Evolutionary conservation across 1,140 invertebrate species (phyloP).

Genomic region (Streblospio benedicti): DNA sequence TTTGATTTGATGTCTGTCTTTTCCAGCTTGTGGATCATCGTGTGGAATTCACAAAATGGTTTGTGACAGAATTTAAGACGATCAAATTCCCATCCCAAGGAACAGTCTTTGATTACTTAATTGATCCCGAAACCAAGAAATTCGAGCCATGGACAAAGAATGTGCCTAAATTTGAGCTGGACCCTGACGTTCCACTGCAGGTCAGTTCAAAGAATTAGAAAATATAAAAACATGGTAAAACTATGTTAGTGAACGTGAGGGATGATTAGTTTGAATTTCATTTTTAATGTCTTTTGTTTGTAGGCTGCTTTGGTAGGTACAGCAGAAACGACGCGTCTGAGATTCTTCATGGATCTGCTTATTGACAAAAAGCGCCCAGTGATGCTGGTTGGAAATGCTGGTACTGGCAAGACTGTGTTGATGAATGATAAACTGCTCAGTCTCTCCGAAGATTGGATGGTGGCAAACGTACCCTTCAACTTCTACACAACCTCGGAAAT

Average conservation of each 20-base stretch:
- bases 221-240: too few species aligned
- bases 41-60: slow-evolving; percentile 94
- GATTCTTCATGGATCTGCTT: slow-evolving; percentile 80
- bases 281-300: neutral
- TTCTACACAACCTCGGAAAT: slow-evolving; percentile 95
- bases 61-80: slow-evolving; percentile 89
- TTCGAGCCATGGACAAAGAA: slow-evolving; percentile 83
- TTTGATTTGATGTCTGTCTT: slow-evolving; percentile 15
- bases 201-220: too few species aligned
- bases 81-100: slow-evolving; percentile 72
- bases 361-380: slow-evolving; percentile 80
- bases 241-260: too few species aligned
- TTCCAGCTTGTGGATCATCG: slow-evolving; percentile 67
- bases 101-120: slow-evolving; percentile 91
- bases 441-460: slow-evolving; percentile 75
- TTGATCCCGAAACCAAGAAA: slow-evolving; percentile 79
- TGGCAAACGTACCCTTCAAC: slow-evolving; percentile 89
- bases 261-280: too few species aligned
- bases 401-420: slow-evolving; percentile 44
- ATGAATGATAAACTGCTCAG: slow-evolving; percentile 74
- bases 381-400: slow-evolving; percentile 86
- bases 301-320: slow-evolving; percentile 86
- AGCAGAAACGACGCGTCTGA: slow-evolving; percentile 78
- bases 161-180: slow-evolving; percentile 80
- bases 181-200: slow-evolving; percentile 83